Evolutionary conservation across 2,797 vertebrate genomes (phyloP).

Genomic region (Helicolenus hilgendorfi): DNA sequence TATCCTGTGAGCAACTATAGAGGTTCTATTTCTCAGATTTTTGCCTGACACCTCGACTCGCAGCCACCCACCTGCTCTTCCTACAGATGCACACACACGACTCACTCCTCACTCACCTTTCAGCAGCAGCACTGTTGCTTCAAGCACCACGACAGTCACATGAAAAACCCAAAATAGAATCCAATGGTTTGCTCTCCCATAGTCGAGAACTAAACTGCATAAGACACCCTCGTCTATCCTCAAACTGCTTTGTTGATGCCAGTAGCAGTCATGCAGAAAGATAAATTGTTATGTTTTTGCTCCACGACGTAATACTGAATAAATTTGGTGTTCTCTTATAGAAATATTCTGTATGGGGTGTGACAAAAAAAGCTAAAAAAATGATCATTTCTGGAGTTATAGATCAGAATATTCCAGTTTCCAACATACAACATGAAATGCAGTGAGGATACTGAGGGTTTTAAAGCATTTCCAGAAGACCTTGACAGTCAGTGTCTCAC

Average conservation of each 20-base stretch:
- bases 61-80: constrained; percentile 43
- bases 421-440: background rate
- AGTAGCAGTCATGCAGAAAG: background rate
- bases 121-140: constrained; percentile 25
- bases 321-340: background rate
- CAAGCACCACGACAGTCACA: constrained; percentile 36
- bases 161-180: constrained; percentile 63
- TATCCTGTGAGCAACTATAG: constrained; percentile 42
- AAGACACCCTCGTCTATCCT: constrained; percentile 28
- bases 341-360: background rate
- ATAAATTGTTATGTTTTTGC: background rate
- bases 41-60: constrained; percentile 39
- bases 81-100: constrained; percentile 10
- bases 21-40: constrained; percentile 55
- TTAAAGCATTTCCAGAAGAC: constrained; percentile 30
- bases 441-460: constrained; percentile 35
- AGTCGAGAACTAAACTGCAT: constrained; percentile 22
- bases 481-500: constrained; percentile 53
- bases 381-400: fast-evolving
- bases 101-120: constrained; percentile 13
- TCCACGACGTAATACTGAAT: background rate
- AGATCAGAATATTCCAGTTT: background rate
- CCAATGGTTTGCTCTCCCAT: constrained; percentile 54
- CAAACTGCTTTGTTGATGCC: constrained; percentile 17
- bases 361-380: background rate